Base-by-base conservation (phyloP, 2,888 invertebrate species). In the Drosophila neoperkinsi region DNA sequence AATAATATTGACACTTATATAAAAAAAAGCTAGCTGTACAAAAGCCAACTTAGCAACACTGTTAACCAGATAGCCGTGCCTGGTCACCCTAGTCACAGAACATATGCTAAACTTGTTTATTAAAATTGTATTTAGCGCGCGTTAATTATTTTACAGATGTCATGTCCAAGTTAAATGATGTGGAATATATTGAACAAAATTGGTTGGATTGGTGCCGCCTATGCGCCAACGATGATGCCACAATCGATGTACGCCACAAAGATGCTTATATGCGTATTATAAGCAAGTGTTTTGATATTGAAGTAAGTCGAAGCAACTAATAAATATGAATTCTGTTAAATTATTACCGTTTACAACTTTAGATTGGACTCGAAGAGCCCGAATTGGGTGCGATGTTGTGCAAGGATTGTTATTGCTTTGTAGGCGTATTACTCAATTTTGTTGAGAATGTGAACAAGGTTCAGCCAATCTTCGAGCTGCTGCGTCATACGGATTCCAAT, bases 131-230 rank as follows among this genome's bases (percentile, higher is more conserved):
- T 50, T 41, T 61, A 59, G 25, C 53, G 61, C 61, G 57, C 53
- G 13, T 28, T n/a, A 50, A 55, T 38, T 41, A 25, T 18, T 28
- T 38, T 28, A 3, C 11, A 31, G 9, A 28, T 13, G 36, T 13
- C 3, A 60, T 64, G 65, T 36, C 36, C 21, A 68, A 50, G 18
- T 28, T 50, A n/a, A 68, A 50, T 28, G n/a, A 46, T 38, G 16
- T 31, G n/a, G 2, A 2, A 25, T 65, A 2, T 18, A 43, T 33
- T 1, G 33, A 58, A 36, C 72, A 46, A 5, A 55, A 77, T 50
- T 84, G 84, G 84, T 33, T 84, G 1, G 56, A 71, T 21, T 84
- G 84, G 84, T 84, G 84, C 49, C 84, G 84, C 3, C 60, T 84
- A 3, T 84, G 84, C 41, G 84, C 88, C 3, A 80, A 53, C 33